A percentile compares a stretch with the other conserved stretches of the same genome.
phyloP scores from a whole-genome alignment of 2,797 vertebrate species.

The Malacoctenus gilli region DNA sequence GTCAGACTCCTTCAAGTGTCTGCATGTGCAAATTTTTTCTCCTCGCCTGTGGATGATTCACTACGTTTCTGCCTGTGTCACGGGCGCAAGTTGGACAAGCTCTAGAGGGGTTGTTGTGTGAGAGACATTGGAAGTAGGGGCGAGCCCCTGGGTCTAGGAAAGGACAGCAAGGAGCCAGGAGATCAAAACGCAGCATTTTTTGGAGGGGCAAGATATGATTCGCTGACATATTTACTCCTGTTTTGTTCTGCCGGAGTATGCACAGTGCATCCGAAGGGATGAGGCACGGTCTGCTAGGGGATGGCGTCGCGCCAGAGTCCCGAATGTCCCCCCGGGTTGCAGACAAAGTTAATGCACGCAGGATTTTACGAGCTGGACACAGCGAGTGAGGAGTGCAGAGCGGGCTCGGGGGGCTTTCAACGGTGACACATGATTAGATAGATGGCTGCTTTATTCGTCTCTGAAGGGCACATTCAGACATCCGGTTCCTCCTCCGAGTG shows the following conservation, averaged over 20 bases:
- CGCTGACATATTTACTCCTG: constrained; percentile 24
- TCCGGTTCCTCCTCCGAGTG: too few species aligned
- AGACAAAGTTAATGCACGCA: constrained; percentile 9
- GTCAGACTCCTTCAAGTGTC: constrained; percentile 18
- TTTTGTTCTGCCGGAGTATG: constrained; percentile 6
- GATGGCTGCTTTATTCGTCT: too few species aligned
- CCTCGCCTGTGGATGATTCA: constrained; percentile 19
- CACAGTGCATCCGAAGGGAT: constrained; percentile 24
- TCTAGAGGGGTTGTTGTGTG: constrained; percentile 33
- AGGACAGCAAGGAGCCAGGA: constrained; percentile 24
- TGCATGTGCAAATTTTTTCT: constrained; percentile 13
- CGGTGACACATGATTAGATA: constrained; percentile 14
- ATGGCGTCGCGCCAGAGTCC: constrained; percentile 29
- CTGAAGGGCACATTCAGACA: too few species aligned
- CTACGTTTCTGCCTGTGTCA: constrained; percentile 27
- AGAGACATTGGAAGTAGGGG: constrained; percentile 35
- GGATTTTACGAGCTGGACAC: neutral
- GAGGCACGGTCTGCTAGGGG: constrained; percentile 10
- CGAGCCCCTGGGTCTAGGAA: neutral
- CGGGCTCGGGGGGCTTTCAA: neutral
- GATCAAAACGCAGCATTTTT: constrained; percentile 51
- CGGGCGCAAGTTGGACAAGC: constrained; percentile 12
- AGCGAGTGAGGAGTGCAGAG: neutral
- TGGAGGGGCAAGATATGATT: constrained; percentile 32
- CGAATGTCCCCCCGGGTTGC: neutral